Evolutionary conservation across 2,888 invertebrate genomes (phyloP).

Genomic region (Callosobruchus maculatus): DNA sequence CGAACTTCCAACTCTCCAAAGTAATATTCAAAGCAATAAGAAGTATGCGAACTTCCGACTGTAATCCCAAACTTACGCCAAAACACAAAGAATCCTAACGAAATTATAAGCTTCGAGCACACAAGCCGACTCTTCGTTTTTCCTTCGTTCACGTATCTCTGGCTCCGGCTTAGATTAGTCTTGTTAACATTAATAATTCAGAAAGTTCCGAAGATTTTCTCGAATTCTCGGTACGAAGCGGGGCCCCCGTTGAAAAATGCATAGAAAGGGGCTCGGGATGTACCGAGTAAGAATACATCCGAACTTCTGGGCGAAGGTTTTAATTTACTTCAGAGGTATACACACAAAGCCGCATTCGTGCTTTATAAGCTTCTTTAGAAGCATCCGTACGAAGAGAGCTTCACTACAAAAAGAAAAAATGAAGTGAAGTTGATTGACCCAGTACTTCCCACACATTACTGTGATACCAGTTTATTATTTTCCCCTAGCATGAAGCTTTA

Average conservation of each 20-base stretch:
- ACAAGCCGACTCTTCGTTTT: slow-evolving; percentile 2
- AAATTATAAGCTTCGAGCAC: not conserved
- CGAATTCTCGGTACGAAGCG: slow-evolving; percentile 18
- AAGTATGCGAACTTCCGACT: not conserved
- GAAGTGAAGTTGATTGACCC: no score
- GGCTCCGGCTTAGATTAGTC: slow-evolving; percentile 38
- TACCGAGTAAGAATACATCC: slow-evolving; percentile 17
- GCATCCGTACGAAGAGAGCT: no score
- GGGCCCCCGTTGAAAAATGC: slow-evolving; percentile 25
- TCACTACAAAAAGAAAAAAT: no score
- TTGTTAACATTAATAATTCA: slow-evolving; percentile 42
- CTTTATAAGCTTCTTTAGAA: no score
- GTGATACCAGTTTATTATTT: no score
- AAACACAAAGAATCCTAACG: slow-evolving; percentile 8
- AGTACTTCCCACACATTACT: no score
- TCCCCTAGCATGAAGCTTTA: no score
- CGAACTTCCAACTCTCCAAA: no score
- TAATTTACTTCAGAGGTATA: not conserved
- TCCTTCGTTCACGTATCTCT: slow-evolving; percentile 24
- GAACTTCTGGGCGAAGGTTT: not conserved
- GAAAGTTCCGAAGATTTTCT: slow-evolving; percentile 29
- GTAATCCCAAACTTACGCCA: not conserved
- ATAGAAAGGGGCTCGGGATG: slow-evolving; percentile 20
- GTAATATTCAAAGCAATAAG: not conserved
- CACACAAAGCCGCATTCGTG: no score